Evolutionary conservation across 1,140 invertebrate genomes (phyloP), one percentile per base, ranked within the genome.

Genomic region (Antheraea pernyi): DNA sequence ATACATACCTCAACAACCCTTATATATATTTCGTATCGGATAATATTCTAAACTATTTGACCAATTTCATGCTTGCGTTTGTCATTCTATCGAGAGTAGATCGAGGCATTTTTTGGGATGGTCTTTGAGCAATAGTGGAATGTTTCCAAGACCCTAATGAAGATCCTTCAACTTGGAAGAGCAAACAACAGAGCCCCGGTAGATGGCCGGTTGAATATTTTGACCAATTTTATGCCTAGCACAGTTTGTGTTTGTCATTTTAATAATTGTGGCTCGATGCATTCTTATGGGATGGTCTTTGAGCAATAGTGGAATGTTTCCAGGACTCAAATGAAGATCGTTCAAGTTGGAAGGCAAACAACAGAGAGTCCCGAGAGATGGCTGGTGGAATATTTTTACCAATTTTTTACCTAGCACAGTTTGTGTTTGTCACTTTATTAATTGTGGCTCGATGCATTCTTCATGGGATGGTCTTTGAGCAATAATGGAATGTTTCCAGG

Each of bases 321-420:
- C 46, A 53, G 46, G 16, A 13, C 46, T 0, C 11, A 2, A 16
- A 53, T 11, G 46, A 53, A 53, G 46, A 53, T 53, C 1, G 9
- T 6, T 2, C 46, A 0, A 53, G 6, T 9, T 53, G 13, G 53
- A 65, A 48, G 59, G 0, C 60, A 60, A 18, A 30, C 59, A 16
- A 9, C 46, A 53, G 13, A 53, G 13, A 46, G 62, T 13, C 84
- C 86, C 82, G 78, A 71, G 80, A 84, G 88, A 88, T 85, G 80
- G 82, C 82, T 84, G 92, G 91, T 93, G 91, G 79, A 89, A 92
- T 93, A 91, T 93, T 86, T 92, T 92, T 84, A 93, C 85, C 87
- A 93, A 93, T 92, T 93, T 92, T 91, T 85, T 80, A 80, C 18
- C 42, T 37, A n/a, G 73, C 69, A 72, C 19, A 70, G 39, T 65